Evolutionary conservation across 2,888 invertebrate genomes (phyloP), one percentile per base, ranked within the genome.

Genomic region (Euclidia mi): DNA sequence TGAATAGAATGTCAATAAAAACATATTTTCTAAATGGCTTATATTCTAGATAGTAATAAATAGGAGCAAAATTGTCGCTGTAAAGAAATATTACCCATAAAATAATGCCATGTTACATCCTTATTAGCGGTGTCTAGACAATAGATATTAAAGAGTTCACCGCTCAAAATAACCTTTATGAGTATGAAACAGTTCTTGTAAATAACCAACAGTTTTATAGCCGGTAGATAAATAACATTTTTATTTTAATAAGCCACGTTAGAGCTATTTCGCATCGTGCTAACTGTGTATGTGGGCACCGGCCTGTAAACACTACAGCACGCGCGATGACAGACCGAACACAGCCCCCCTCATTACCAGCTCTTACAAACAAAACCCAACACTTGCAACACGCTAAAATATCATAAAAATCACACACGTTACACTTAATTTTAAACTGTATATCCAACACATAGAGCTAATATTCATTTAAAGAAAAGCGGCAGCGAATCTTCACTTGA

Each of bases 321-420:
- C 59, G 64, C 40, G 60, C 85, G 94, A 87, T 83, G 93, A 94
- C 88, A 87, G 94, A 92, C 73, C 76, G 66, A 80, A 84, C 79
- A 49, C 94, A 94, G 93, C 79, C 74, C 78, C 76, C 79, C 89
- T 93, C 90, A 92, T 93, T 91, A 92, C 89, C 69, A 74, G 75
- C 65, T 81, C 86, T 77, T 81, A 83, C 85, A 89, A 89, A 90
- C 90, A 89, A 83, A 81, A 80, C 81, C 61, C 74, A 79, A 76
- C 77, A 81, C 82, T 79, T 76, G 81, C 67, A 77, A 72, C 82
- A 79, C 81, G 81, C 78, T 81, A 82, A 82, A 92, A 88, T 82
- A 87, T 85, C 88, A 86, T 88, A 91, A 91, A 88, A 85, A 84
- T 72, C 71, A 40, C 29, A 17, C 17, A 31, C 48, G 37, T 29